phyloP scores from a whole-genome alignment of 1,140 invertebrate species.

The Tetragonula clypearis region DNA sequence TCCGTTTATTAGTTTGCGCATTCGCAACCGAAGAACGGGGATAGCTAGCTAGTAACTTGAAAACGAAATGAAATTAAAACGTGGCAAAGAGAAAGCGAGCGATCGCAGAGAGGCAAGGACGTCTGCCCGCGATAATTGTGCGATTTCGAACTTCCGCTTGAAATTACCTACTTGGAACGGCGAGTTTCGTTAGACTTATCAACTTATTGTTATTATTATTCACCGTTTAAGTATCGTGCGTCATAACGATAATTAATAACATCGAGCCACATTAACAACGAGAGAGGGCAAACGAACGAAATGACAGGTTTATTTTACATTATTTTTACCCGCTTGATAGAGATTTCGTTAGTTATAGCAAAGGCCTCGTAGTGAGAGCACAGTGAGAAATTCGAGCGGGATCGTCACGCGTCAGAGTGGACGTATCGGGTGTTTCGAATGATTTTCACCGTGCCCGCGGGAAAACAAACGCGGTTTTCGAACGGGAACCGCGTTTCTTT shows the following conservation, averaged over 20 bases:
- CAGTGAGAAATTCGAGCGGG: not conserved
- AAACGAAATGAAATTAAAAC: not conserved
- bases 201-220: not conserved
- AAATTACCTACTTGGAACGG: not conserved
- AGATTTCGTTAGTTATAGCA: not conserved
- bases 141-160: not conserved
- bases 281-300: too few species aligned
- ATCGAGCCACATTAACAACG: not conserved
- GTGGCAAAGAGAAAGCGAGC: not conserved
- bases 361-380: not conserved
- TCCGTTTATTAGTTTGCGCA: not conserved
- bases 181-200: not conserved
- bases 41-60: not conserved
- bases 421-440: not conserved
- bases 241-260: not conserved
- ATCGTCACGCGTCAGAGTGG: not conserved
- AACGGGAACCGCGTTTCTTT: conserved; percentile 52
- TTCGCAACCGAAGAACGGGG: not conserved
- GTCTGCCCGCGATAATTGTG: not conserved
- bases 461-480: conserved; percentile 67
- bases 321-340: too few species aligned
- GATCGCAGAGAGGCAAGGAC: too few species aligned
- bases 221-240: not conserved
- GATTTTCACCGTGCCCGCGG: conserved; percentile 40
- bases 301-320: too few species aligned